These are phyloP conservation scores for Brachionus manjavacas DNA, from an alignment of 1,140 invertebrate species.

Conservation along the genomic window DNA sequence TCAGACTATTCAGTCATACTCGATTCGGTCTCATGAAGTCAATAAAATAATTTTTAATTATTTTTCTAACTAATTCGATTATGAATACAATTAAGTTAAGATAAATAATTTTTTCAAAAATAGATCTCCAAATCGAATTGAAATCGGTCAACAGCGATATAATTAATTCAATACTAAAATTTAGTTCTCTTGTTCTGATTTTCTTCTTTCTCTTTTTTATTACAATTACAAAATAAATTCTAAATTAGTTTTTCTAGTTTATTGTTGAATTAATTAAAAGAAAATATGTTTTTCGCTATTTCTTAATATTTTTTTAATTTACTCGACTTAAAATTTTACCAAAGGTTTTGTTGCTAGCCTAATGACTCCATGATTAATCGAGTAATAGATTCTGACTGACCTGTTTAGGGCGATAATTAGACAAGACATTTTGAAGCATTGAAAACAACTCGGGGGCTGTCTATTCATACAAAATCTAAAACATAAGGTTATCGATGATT, in stretches of 20 bases:
- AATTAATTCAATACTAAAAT: not conserved
- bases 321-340: not conserved
- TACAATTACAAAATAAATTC: not conserved
- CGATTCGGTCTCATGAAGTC: constrained; percentile 30
- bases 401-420: constrained; percentile 21
- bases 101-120: not conserved
- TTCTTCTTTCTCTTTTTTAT: not conserved
- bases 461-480: constrained; percentile 22
- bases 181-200: not conserved
- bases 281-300: not conserved
- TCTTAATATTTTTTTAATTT: not conserved
- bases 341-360: not conserved
- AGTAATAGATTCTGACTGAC: constrained; percentile 14
- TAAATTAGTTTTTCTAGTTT: constrained; percentile 20
- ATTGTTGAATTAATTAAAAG: constrained; percentile 7
- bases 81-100: not conserved
- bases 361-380: not conserved
- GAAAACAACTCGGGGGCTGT: constrained; percentile 12
- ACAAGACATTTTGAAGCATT: constrained; percentile 14
- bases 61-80: constrained; percentile 13
- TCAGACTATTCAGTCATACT: not conserved
- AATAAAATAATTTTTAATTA: not conserved
- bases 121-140: not conserved
- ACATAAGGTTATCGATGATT: constrained; percentile 26
- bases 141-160: constrained; percentile 28